Base-by-base conservation (phyloP, 2,113 vertebrate species). In the Drymodes brunneopygia region DNA sequence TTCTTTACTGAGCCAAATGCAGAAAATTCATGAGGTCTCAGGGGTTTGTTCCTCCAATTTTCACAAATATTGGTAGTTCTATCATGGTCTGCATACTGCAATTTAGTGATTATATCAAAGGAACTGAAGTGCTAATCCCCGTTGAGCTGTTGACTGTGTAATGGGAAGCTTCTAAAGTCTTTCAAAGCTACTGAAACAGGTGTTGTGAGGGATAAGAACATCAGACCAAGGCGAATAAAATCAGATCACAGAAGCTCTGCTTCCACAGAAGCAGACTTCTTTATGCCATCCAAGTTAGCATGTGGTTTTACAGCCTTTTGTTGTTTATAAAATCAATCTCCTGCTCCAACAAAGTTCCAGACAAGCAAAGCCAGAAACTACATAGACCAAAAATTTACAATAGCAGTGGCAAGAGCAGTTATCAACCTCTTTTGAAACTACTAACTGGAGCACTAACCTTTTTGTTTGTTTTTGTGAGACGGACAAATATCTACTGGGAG, bases 181-280 rank as follows among this genome's bases (percentile, higher is more conserved):
- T 95, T 95, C 56, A 69, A 70, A 95, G 82, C 86, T 95, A 93
- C 79, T 86, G 86, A 86, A 96, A 86, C 94, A 94, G 88, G 90
- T 96, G 94, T 78, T 94, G 64, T 67, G 45, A 95, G 22, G 95
- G 88, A 95, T 97, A 96, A 94, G 88, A 78, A 92, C 56, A 92
- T 86, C 79, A 92, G 40, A 94, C 28, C 65, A 67, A 71, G 70
- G 71, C 22, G 70, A 83, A 86, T 35, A 90, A 92, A 92, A 74
- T 22, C 20, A 1, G 50, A 67, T 86, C 48, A 40, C 40, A 86
- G 67, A 80, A 73, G 38, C 51, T 88, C 81, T 93, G 18, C 47
- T 94, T 96, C 72, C 66, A 73, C 6, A 83, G 62, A 73, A 91
- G 38, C 66, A 85, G 58, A 77, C 86, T 90, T 86, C 45, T 13